Evolutionary conservation across 2,113 vertebrate species (phyloP).

Genomic region (Lophura nycthemera): DNA sequence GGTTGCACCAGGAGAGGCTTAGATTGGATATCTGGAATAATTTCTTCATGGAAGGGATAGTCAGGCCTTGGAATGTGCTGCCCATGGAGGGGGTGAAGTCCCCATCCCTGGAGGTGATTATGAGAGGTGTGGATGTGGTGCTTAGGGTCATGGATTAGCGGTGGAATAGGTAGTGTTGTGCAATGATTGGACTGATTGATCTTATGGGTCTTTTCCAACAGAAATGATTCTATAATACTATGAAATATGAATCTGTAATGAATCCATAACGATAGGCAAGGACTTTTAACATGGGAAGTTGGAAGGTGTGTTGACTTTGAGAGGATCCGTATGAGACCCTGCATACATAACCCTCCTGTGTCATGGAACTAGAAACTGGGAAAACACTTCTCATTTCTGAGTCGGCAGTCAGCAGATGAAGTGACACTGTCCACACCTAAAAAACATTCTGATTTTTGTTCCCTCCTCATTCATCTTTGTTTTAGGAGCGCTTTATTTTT

Average conservation of each 20-base stretch:
- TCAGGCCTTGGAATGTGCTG: background rate
- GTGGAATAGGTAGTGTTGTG: background rate
- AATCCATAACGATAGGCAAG: background rate
- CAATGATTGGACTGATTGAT: background rate
- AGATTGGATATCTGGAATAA: background rate
- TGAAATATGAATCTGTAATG: background rate
- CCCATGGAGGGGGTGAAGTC: background rate
- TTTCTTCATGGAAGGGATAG: background rate
- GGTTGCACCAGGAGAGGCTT: background rate
- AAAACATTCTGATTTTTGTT: background rate
- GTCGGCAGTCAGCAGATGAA: background rate
- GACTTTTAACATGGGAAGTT: background rate
- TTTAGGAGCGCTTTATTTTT: slow-evolving; percentile 34
- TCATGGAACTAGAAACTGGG: background rate
- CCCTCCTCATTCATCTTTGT: slow-evolving; percentile 22
- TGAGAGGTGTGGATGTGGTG: background rate
- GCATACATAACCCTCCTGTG: background rate
- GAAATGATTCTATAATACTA: background rate
- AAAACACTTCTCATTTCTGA: background rate
- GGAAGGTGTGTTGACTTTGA: background rate
- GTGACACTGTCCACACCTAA: background rate
- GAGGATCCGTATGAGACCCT: background rate
- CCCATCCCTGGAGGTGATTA: background rate
- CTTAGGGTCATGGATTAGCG: background rate
- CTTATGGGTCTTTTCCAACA: background rate